Evolutionary conservation across 2,888 invertebrate genomes (phyloP).

Genomic region (Zaprionus bogoriensis): DNA sequence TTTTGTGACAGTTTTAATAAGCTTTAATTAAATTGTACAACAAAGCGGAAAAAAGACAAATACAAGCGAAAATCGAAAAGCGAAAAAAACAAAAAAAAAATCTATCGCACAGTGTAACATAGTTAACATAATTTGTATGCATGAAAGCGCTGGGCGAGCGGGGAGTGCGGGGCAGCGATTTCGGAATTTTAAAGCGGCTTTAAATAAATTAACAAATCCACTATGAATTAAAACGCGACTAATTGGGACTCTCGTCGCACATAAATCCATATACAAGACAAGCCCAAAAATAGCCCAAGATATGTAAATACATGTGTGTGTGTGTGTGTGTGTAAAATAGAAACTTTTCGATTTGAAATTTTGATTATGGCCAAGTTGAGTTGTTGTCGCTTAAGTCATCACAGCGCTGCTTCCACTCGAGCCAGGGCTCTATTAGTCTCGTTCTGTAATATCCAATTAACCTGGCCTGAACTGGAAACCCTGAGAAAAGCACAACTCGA

Average conservation of each 20-base stretch:
- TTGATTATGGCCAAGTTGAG: constrained; percentile 26
- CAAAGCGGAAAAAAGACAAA: constrained; percentile 19
- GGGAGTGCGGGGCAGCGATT: not conserved
- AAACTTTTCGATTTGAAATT: constrained; percentile 32
- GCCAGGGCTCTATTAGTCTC: constrained; percentile 29
- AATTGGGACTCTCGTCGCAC: constrained; percentile 35
- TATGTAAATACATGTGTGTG: constrained; percentile 16
- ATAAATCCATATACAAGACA: constrained; percentile 32
- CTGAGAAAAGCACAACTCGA: constrained; percentile 24
- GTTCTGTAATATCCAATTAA: constrained; percentile 25
- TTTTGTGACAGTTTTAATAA: constrained; percentile 56
- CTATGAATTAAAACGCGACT: constrained; percentile 63
- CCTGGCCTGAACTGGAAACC: constrained; percentile 37
- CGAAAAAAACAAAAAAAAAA: constrained; percentile 17
- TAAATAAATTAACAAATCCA: constrained; percentile 59
- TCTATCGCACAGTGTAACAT: constrained; percentile 52
- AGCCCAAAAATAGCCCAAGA: constrained; percentile 40
- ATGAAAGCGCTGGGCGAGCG: constrained; percentile 43
- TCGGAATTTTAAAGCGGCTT: constrained; percentile 48
- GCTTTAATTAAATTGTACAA: constrained; percentile 63
- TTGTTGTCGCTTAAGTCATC: constrained; percentile 1
- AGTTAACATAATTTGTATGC: constrained; percentile 70
- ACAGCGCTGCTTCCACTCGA: constrained; percentile 25
- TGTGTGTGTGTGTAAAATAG: constrained; percentile 43
- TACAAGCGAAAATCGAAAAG: constrained; percentile 14